Evolutionary conservation across 2,797 vertebrate species (phyloP), one percentile per base, ranked within the genome.

Genomic region (Ptychadena robeensis): DNA sequence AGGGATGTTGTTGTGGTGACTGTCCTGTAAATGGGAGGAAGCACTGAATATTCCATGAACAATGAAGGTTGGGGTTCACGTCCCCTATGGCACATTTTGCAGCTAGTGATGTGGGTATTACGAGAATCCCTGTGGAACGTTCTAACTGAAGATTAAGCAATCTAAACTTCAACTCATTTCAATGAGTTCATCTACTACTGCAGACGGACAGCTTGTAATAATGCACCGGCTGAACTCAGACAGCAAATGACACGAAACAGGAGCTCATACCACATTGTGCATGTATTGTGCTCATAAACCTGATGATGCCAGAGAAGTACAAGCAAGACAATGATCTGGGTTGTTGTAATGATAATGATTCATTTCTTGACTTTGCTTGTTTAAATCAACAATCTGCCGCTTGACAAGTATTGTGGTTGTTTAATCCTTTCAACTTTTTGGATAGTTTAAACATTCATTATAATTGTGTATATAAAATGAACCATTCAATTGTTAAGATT

Each of bases 1-100:
- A 85, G 72, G 83, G 83, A 80, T 80, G 78, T 80, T 81, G 78
- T 85, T 80, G 44, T 80, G 40, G 40, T 80, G 59, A 76, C 83
- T 76, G 78, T 85, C 83, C 83, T 73, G 78, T 85, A 85, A 85
- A 81, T 85, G 66, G 77, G 77, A 84, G 77, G 83, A 85, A 85
- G 78, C 72, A 11, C 35, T 73, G 72, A 80, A 85, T 80, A 81
- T 76, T 85, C 71, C 44, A 63, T 66, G 83, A 85, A 85, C 78
- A 85, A 85, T 85, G 64, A 81, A 85, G 83, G 83, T 76, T 85
- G 83, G 71, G 83, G 83, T 85, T 85, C 83, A 80, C 38, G 83
- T 85, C 83, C 72, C 78, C 72, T 81, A 28, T 32, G 75, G 14
- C 75, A 32, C 27, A 80, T 37, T 53, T 65, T 28, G 31, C 66